Evolutionary conservation across 2,113 vertebrate genomes (phyloP), one percentile per base, ranked within the genome.

Genomic region (Bombycilla garrulus): DNA sequence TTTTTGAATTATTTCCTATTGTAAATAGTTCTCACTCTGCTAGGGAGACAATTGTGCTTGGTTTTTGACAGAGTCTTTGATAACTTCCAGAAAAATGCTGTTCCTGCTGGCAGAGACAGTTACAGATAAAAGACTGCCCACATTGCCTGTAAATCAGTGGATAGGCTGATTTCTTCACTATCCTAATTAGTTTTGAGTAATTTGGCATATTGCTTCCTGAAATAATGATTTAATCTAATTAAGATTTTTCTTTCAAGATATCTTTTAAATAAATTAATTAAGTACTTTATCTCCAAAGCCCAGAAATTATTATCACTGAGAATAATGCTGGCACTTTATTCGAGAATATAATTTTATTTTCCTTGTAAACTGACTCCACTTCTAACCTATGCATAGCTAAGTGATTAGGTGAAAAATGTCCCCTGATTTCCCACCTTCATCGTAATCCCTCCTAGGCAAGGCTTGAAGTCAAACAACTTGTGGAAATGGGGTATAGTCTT

Each of bases 221-320:
- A 95, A 90, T 80, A 91, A 82, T 80, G 71, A 93, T 96, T 95
- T 90, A 88, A 95, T 96, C 91, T 93, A 96, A 97, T 96, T 94
- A 93, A 93, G 84, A 73, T 57, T 84, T 61, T 93, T 93, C 94
- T 92, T 44, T 18, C 11, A 84, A 86, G 74, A 80, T 94, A 92
- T 65, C 19, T 50, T 92, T 88, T 71, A 85, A 96, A 95, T 92
- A 4, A 95, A 72, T 88, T 94, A 97, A 96, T 96, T 93, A 95
- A 86, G 48, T 11, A 44, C 36, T 82, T 95, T 92, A 94, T 95
- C 65, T 80, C 35, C 71, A 90, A 94, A 90, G 53, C 58, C 56
- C 85, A 82, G 54, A 91, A 96, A 95, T 91, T 90, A 95, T 80
- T 92, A 81, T 62, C 36, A 61, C 38, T 44, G 67, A 91, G 51